These are phyloP conservation scores for Notechis scutatus DNA, from an alignment of 2,113 vertebrate genomes.

Conservation along the genomic window DNA sequence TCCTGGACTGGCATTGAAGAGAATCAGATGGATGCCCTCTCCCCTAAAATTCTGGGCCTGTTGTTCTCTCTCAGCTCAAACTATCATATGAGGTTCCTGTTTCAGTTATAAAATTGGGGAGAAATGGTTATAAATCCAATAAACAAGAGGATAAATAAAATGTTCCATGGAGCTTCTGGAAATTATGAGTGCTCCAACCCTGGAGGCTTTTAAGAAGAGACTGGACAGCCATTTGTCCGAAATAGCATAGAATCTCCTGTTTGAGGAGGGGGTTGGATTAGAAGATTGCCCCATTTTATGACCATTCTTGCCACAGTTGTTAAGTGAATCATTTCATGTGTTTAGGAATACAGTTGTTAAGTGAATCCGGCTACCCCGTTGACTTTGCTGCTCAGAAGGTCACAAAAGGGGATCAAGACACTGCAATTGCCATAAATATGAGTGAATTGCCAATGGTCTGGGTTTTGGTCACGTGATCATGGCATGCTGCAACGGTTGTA, in stretches of 20 bases:
- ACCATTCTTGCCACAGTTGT: not conserved
- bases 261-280: not conserved
- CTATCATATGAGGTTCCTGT: not conserved
- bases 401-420: not conserved
- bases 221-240: not conserved
- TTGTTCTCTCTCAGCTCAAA: not conserved
- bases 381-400: not conserved
- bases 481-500: not conserved
- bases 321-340: not conserved
- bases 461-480: not conserved
- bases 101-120: not conserved
- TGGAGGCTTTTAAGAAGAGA: not conserved
- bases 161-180: not conserved
- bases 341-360: too few species aligned
- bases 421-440: not conserved
- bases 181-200: not conserved
- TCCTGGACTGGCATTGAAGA: not conserved
- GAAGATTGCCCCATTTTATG: not conserved
- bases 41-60: not conserved
- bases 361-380: not conserved
- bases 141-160: not conserved
- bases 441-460: not conserved
- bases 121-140: not conserved
- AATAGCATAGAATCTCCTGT: not conserved
- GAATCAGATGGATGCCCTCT: not conserved